A percentile compares a stretch with the other conserved stretches of the same genome.
Conservation (phyloP, 2,797 vertebrate species). For the Astyanax mexicanus region DNA sequence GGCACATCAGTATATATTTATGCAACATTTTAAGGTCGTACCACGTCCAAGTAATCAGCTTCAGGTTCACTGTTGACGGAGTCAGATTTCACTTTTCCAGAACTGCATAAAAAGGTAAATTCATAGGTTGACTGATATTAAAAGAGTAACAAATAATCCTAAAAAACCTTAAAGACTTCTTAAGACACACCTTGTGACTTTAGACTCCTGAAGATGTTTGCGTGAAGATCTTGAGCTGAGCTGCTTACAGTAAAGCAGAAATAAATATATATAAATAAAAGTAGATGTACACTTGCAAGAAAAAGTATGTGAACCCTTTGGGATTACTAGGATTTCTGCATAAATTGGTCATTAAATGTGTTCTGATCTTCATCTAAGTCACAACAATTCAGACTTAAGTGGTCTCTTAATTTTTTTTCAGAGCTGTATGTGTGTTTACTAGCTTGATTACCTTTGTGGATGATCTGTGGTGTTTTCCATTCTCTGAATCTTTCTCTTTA, state of each 20-base stretch:
- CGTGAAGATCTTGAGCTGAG: constrained; percentile 6
- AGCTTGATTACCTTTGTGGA: constrained; percentile 54
- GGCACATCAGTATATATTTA: no score
- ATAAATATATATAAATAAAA: background rate
- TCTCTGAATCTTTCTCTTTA: constrained; percentile 22
- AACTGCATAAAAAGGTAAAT: constrained; percentile 47
- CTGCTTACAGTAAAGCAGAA: constrained; percentile 2
- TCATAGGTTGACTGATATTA: no score
- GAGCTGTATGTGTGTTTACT: no score
- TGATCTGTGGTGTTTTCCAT: constrained; percentile 26
- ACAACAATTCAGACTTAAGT: no score
- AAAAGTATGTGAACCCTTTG: no score
- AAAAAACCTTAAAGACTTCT: background rate
- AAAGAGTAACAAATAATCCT: no score
- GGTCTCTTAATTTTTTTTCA: no score
- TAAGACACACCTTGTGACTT: constrained; percentile 52
- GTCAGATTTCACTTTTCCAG: constrained; percentile 40
- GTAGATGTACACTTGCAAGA: no score
- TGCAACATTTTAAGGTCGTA: constrained; percentile 28
- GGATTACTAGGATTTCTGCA: no score
- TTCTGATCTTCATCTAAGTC: no score
- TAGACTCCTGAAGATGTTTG: constrained; percentile 54
- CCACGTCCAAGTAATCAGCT: constrained; percentile 21
- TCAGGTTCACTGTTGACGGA: constrained; percentile 15
- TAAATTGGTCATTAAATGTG: no score